Evolutionary conservation across 2,797 vertebrate genomes (phyloP).

Genomic region (Hybognathus amarus): DNA sequence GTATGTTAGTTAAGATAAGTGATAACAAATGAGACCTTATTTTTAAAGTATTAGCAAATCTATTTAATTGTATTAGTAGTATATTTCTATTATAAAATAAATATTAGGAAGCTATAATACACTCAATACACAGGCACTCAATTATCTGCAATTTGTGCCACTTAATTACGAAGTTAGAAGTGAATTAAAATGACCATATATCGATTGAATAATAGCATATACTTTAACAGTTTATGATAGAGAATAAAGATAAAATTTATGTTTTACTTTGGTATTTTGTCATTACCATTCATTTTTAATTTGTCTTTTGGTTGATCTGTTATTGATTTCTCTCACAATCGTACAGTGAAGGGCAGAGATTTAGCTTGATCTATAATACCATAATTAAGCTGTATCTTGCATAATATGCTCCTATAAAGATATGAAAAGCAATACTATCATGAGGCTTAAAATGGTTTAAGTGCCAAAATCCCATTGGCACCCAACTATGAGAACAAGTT

Average conservation of each 20-base stretch:
- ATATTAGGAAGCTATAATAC: not conserved
- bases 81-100: not conserved
- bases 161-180: too few relatives aligned
- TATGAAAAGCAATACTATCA: not conserved
- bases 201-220: not conserved
- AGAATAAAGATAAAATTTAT: not conserved
- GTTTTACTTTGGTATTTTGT: not conserved
- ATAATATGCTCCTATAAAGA: not conserved
- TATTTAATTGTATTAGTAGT: not conserved
- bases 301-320: not conserved
- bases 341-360: not conserved
- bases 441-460: not conserved
- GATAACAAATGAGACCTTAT: too few relatives aligned
- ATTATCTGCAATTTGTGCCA: not conserved
- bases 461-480: not conserved
- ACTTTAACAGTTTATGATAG: not conserved
- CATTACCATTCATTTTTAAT: not conserved
- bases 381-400: not conserved
- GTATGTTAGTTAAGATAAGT: too few relatives aligned
- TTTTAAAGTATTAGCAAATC: not conserved
- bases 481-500: not conserved
- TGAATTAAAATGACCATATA: not conserved
- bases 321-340: not conserved
- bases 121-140: not conserved
- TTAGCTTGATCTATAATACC: not conserved